Percentiles rank a stretch among this genome's conserved stretches.
phyloP scores from a whole-genome alignment of 2,797 vertebrate species.

The Leontopithecus rosalia region DNA sequence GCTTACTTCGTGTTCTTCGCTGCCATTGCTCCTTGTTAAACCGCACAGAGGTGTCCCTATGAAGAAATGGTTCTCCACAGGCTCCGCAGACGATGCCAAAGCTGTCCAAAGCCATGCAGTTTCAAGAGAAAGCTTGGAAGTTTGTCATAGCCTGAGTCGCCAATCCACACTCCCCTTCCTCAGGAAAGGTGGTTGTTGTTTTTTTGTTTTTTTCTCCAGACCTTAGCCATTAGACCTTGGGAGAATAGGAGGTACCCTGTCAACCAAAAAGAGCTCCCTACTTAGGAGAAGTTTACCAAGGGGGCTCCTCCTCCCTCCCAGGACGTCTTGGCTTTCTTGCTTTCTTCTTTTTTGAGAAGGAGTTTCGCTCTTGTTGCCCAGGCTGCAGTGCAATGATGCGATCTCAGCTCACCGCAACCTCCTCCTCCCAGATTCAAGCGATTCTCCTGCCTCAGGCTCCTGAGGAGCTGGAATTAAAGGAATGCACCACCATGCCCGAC shows the following conservation, averaged over 20 bases:
- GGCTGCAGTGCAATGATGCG: no score
- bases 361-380: no score
- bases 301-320: neutral
- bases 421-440: no score
- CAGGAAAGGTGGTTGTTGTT: neutral
- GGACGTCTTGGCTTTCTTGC: neutral
- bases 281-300: neutral
- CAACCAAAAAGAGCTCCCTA: neutral
- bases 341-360: no score
- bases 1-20: neutral
- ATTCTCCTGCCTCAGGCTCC: no score
- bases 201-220: neutral
- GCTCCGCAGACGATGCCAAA: neutral
- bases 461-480: no score
- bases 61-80: neutral
- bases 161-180: neutral
- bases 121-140: conserved; percentile 38
- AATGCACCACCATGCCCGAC: no score
- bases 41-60: neutral
- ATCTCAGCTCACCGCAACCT: no score
- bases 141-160: conserved; percentile 30
- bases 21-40: neutral
- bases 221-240: neutral
- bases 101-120: conserved; percentile 1
- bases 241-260: neutral